These are phyloP conservation scores for Diceros bicornis DNA, from an alignment of 2,797 vertebrate genomes.

Conservation along the genomic window DNA sequence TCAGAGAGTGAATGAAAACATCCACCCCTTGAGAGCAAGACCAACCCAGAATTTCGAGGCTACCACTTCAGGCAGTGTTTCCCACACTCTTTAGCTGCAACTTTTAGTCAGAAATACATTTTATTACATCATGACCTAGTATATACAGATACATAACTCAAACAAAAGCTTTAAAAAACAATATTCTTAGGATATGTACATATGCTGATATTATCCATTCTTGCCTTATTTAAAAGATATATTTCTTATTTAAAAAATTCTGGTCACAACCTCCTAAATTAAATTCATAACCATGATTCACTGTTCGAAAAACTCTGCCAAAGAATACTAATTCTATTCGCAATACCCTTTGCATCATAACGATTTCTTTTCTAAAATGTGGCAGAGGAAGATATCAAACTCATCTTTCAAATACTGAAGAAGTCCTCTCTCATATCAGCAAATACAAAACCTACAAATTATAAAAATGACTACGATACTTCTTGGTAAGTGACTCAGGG, in stretches of 20 bases:
- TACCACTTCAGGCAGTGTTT: background rate
- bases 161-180: constrained; percentile 17
- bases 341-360: constrained; percentile 6
- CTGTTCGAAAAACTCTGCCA: background rate
- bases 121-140: background rate
- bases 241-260: background rate
- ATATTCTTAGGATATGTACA: background rate
- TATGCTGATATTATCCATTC: background rate
- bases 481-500: background rate
- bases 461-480: constrained; percentile 17
- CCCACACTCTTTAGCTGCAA: background rate
- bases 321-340: background rate
- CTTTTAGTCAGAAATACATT: constrained; percentile 35
- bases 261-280: constrained; percentile 30
- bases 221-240: background rate
- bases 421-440: constrained; percentile 19
- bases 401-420: constrained; percentile 28
- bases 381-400: constrained; percentile 3
- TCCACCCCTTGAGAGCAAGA: background rate
- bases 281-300: constrained; percentile 22
- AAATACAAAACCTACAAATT: constrained; percentile 44
- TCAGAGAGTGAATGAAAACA: background rate
- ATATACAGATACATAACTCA: background rate
- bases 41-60: background rate
- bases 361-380: constrained; percentile 43